Percentiles rank a stretch among this genome's conserved stretches.
Evolutionary conservation across 2,888 invertebrate species (phyloP).

Genomic region (Chydorus sphaericus): DNA sequence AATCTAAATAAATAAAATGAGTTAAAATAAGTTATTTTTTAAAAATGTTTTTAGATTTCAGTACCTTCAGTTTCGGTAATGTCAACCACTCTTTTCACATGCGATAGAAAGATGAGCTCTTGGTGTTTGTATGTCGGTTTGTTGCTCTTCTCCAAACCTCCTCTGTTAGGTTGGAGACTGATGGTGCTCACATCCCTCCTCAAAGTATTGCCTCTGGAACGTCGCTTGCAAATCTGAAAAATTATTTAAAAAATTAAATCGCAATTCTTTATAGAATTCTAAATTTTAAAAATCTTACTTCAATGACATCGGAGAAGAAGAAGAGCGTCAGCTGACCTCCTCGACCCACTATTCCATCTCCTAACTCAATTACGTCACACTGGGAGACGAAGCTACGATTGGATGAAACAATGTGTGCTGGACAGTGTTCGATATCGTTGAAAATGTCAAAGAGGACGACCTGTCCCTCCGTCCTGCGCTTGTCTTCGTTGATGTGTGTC

Average conservation of each 20-base stretch:
- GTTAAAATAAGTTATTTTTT: conserved; percentile 6
- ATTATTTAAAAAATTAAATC: neutral
- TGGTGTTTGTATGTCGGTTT: conserved; percentile 62
- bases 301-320: conserved; percentile 85
- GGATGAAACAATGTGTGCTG: conserved; percentile 83
- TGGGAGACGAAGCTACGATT: conserved; percentile 76
- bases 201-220: conserved; percentile 49
- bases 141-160: conserved; percentile 1
- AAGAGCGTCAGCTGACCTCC: conserved; percentile 78
- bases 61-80: conserved; percentile 69
- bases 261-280: too few species aligned
- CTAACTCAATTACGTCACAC: conserved; percentile 75
- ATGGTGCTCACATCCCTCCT: conserved; percentile 43
- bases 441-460: conserved; percentile 93
- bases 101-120: conserved; percentile 70
- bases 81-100: conserved; percentile 80
- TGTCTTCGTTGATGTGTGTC: conserved; percentile 95
- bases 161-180: conserved; percentile 5
- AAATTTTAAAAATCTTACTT: too few species aligned
- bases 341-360: conserved; percentile 66
- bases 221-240: conserved; percentile 41
- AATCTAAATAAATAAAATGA: conserved; percentile 38
- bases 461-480: conserved; percentile 88
- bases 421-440: conserved; percentile 95
- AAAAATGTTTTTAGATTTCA: neutral